A percentile compares a stretch with the other conserved stretches of the same genome.
phyloP scores from a whole-genome alignment of 2,797 vertebrate genomes.

The Lophotriccus pileatus region DNA sequence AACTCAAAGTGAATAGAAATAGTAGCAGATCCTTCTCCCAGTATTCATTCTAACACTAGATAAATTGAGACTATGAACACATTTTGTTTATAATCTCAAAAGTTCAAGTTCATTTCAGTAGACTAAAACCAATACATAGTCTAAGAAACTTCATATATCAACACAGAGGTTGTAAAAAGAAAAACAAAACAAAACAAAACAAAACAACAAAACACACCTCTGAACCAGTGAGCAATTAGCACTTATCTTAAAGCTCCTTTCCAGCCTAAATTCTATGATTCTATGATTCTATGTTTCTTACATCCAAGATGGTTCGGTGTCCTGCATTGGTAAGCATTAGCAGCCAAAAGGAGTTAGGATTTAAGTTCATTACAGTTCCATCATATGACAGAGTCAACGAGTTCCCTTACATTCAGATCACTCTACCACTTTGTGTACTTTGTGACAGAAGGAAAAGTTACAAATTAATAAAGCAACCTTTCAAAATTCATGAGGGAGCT shows the following conservation, averaged over 20 bases:
- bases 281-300: neutral
- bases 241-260: neutral
- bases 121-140: neutral
- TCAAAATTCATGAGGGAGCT: neutral
- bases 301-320: neutral
- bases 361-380: neutral
- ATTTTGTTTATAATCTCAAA: neutral
- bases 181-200: neutral
- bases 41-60: neutral
- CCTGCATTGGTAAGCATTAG: neutral
- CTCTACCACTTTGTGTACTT: neutral
- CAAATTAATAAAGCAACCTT: neutral
- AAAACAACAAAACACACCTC: accelerated
- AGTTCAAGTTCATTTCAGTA: neutral
- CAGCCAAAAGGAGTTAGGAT: neutral
- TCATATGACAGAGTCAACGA: neutral
- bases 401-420: neutral
- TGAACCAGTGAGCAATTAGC: neutral
- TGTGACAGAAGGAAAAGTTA: neutral
- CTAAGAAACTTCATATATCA: neutral
- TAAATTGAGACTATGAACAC: neutral
- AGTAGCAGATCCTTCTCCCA: neutral
- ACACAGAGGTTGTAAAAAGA: neutral
- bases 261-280: neutral
- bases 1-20: neutral